A percentile compares a stretch with the other conserved stretches of the same genome.
phyloP scores from a whole-genome alignment of 2,113 vertebrate species.

The Xiphophorus couchianus region DNA sequence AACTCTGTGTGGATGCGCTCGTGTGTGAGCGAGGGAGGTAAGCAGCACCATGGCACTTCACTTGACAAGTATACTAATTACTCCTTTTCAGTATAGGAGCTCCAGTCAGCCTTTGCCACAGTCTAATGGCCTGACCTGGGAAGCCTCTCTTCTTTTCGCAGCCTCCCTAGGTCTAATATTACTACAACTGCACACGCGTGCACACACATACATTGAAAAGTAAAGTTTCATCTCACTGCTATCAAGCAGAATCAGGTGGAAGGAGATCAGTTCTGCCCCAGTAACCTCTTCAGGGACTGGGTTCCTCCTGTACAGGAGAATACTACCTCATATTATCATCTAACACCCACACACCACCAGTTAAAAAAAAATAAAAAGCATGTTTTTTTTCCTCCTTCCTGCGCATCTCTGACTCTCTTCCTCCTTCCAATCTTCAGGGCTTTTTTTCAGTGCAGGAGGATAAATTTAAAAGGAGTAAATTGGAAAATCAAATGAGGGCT shows the following conservation, averaged over 20 bases:
- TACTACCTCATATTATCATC: conserved; percentile 70
- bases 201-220: conserved; percentile 52
- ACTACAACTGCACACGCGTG: conserved; percentile 35
- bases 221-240: conserved; percentile 72
- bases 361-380: conserved; percentile 69
- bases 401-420: conserved; percentile 29
- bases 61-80: conserved; percentile 99
- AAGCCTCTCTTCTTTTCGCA: conserved; percentile 77
- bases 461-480: conserved; percentile 99
- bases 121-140: conserved; percentile 90
- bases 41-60: conserved; percentile 92
- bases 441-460: conserved; percentile 91
- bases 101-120: conserved; percentile 89
- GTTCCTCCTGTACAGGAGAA: conserved; percentile 83
- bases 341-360: conserved; percentile 63
- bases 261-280: conserved; percentile 99
- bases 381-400: not conserved
- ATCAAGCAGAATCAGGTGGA: conserved; percentile 95
- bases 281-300: conserved; percentile 94
- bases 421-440: conserved; percentile 35
- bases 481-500: conserved; percentile 99
- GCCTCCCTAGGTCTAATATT: conserved; percentile 66
- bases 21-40: conserved; percentile 81
- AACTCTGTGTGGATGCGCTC: conserved; percentile 32
- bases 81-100: conserved; percentile 90